Base-by-base conservation (phyloP, 2,113 vertebrate species). In the Dicaeum eximium region DNA sequence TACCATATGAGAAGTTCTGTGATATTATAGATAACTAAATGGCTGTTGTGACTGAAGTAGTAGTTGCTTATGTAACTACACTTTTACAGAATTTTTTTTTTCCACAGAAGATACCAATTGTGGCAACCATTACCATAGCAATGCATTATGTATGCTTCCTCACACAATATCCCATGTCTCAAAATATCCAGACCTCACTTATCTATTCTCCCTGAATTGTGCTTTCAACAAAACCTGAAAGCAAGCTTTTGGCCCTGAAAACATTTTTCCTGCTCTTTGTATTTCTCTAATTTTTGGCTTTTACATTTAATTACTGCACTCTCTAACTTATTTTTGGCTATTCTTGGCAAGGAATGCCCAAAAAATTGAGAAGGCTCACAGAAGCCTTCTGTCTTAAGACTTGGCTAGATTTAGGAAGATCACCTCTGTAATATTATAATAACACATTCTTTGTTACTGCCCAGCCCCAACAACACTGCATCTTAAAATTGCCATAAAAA, bases 71-170 rank as follows among this genome's bases (percentile, higher is more conserved):
- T 95, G 83, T 82, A 96, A 93, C 65, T 94, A 65, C 16, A 93
- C 18, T 95, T 83, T 16, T 1, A 84, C 12, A 90, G 69, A 92
- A 23, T 57, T 82, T 40, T 44, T 62, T 91, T 95, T 82, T 92
- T 28, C 93, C 87, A 95, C 92, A 95, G 87, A 97, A 96, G 86
- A 95, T 87, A 92, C 80, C 78, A 93, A 88, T 84, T 92, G 90
- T 96, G 92, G 90, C 85, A 96, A 93, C 74, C 24, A 95, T 98
- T 94, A 57, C 97, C 97, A 97, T 96, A 95, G 96, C 81, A 95
- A 97, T 97, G 62, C 69, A 44, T 88, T 81, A 92, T 70, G 45
- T 69, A 71, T 86, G 56, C 64, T 80, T 86, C 44, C 64, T 73
- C 60, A 78, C 50, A 84, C 30, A 64, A 37, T 81, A 90, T 33